Base-by-base conservation (phyloP, 2,797 vertebrate genomes). In the Menidia menidia region DNA sequence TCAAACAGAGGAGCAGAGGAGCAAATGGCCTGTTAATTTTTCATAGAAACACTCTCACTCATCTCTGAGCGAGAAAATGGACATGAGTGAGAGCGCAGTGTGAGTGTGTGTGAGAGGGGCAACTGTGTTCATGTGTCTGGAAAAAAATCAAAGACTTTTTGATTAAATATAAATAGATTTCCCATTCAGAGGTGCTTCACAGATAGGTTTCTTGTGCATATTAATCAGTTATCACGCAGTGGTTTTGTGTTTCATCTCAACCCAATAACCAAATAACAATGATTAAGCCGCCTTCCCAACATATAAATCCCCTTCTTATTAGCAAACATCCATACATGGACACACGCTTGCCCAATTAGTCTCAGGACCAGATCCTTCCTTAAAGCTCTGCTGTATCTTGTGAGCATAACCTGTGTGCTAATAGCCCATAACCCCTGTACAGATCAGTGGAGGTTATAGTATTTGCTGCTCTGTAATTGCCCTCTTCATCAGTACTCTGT, bases 401-500 rank as follows among this genome's bases (percentile, higher is more conserved):
- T 54, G 77, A 88, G 81, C 68, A 30, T 89, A 91, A 92, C 89
- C 91, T 84, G 83, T 19, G 8, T 60, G 30, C 85, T 91, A 92
- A 90, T 90, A 85, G 86, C 86, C 84, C 77, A 71, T 88, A 87
- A 92, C 89, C 92, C 71, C 68, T 81, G 83, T 85, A 80, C 89
- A 90, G 86, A 85, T 86, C 85, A 88, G 87, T 64, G 78, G 83
- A 89, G 90, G 89, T 91, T 89, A 88, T 84, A 85, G 83, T 85
- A 80, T 87, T 88, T 87, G 89, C 89, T 85, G 84, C 68, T 78
- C 58, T 64, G 84, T 93, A 92, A 92, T 93, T 93, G 92, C 84
- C 88, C 86, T 87, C 95, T 96, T 96, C 96, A 97, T 97, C 97
- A 96, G 96, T 96, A 96, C 95, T 95, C 96, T 96, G 96, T 95